Percentiles rank a stretch among this genome's conserved stretches.
Conservation (phyloP, 2,888 invertebrate genomes). For the Harpalus rubripes region DNA sequence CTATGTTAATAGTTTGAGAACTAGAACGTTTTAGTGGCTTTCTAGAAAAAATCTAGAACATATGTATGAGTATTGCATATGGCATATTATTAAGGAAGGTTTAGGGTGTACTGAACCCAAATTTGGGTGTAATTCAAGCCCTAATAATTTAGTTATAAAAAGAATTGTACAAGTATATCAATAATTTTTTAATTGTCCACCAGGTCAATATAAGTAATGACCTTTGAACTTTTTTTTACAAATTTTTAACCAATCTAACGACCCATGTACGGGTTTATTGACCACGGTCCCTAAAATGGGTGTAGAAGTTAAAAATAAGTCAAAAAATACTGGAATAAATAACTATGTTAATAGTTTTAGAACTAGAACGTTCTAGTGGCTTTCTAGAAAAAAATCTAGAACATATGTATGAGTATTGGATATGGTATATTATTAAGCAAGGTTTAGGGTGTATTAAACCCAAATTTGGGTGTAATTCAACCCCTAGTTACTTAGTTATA, state of each 20-base stretch:
- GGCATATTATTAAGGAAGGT: background rate
- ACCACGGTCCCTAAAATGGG: slow-evolving; percentile 88
- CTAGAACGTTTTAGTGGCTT: background rate
- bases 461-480: too few species aligned
- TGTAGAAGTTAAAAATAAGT: slow-evolving; percentile 33
- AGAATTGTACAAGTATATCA: background rate
- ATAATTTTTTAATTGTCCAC: slow-evolving; percentile 94
- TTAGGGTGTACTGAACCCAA: background rate
- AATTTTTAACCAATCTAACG: slow-evolving; percentile 99
- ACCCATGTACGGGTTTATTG: slow-evolving; percentile 97
- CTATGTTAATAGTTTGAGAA: too few species aligned
- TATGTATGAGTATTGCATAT: background rate
- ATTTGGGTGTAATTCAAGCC: background rate
- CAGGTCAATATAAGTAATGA: slow-evolving; percentile 98
- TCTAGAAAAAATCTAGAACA: too few species aligned
- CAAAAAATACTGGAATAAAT: background rate
- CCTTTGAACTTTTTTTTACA: slow-evolving; percentile 98
- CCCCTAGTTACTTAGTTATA: too few species aligned
- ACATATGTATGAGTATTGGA: background rate
- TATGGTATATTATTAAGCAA: too few species aligned
- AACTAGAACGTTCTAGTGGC: background rate
- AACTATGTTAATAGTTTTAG: too few species aligned
- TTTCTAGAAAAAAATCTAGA: too few species aligned
- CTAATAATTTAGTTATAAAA: background rate
- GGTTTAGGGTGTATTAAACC: too few species aligned